Conservation (phyloP, 2,888 invertebrate genomes). For the Hyles lineata region DNA sequence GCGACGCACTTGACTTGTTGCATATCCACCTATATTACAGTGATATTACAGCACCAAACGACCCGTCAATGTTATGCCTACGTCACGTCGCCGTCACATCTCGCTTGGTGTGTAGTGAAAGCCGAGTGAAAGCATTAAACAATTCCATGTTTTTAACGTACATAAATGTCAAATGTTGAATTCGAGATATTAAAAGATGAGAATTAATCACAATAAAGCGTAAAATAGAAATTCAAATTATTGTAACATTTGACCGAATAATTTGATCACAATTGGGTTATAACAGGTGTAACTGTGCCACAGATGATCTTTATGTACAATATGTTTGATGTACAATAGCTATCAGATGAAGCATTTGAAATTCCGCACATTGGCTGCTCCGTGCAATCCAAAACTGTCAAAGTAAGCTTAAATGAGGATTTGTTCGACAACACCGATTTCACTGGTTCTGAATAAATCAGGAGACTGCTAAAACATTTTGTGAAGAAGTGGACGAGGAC, state of each 20-base stretch:
- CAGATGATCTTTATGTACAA: not conserved
- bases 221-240: not conserved
- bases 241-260: not conserved
- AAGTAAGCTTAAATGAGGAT: constrained; percentile 1
- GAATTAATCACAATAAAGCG: not conserved
- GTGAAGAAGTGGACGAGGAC: not conserved
- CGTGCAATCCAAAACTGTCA: not conserved
- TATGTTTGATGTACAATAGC: not conserved
- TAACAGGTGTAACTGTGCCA: not conserved
- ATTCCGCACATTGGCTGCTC: not conserved
- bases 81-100: too few relatives aligned
- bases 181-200: too few relatives aligned
- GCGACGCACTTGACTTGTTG: too few relatives aligned
- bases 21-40: too few relatives aligned
- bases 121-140: too few relatives aligned
- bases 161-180: too few relatives aligned
- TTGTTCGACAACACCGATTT: not conserved
- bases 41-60: too few relatives aligned
- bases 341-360: not conserved
- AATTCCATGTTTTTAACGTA: too few relatives aligned
- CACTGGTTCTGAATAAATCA: not conserved
- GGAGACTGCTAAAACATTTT: not conserved
- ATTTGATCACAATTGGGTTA: not conserved
- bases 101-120: too few relatives aligned
- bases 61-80: too few relatives aligned